Base-by-base conservation (phyloP, 2,113 vertebrate species). In the Odocoileus virginianus region DNA sequence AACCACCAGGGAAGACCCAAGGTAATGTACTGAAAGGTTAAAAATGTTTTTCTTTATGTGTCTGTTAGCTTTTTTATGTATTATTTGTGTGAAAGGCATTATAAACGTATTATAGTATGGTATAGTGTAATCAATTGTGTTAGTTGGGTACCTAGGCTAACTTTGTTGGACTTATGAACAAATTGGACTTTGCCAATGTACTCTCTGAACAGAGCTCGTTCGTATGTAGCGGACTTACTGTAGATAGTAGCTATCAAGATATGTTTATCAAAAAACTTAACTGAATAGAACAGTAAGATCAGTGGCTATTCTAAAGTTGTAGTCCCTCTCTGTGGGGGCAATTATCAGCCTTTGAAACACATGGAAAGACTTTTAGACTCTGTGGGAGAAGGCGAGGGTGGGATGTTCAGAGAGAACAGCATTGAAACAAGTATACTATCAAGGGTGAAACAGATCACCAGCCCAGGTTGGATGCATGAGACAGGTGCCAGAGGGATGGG, bases 311-410 rank as follows among this genome's bases (percentile, higher is more conserved):
- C 84, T 98, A 97, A 97, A 81, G 43, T 86, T 95, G 71, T 94
- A 95, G 96, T 96, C 55, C 40, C 47, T 98, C 97, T 89, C 40
- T 86, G 76, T 87, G 57, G 54, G 50, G 94, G 90, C 9, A 45
- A 30, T 98, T 96, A 89, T 84, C 97, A 97, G 96, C 84, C 54
- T 0, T 96, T 97, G 95, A 98, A 97, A 98, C 95, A 98, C 60
- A 71, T 94, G 91, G 95, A 97, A 98, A 98, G 92, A 50, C 47
- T 50, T 50, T 50, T 50, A 50, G 47, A 50, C 3, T 50, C 12
- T 50, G 12, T 50, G 47, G 47, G 47, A 50, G 47, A 50, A 50
- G 47, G 47, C 12, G 10, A 50, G 47, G 47, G 47, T 50, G 47
- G 47, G 47, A 50, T 50, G 3, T 50, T 50, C 47, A 14, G 47